Evolutionary conservation across 2,888 invertebrate genomes (phyloP), one percentile per base, ranked within the genome.

Genomic region (Amitus sp.): DNA sequence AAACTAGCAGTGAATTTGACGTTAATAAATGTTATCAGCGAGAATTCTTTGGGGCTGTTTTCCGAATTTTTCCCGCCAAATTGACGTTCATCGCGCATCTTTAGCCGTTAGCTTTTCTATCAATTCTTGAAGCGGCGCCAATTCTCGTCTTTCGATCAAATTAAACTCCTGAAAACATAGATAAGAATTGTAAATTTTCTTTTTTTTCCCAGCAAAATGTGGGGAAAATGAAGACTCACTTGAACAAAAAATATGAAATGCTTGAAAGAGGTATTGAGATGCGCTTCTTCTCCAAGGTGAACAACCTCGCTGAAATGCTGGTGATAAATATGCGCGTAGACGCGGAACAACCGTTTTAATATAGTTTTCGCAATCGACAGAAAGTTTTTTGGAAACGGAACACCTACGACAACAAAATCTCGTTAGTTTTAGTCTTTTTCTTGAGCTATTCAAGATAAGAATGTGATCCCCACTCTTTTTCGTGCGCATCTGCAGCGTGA

Each of bases 241-340:
- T 94, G 94, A 65, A 96, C 95, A 81, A 96, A 96, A 85, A 96
- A 98, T 80, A 99, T 98, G 83, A 99, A 99, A 86, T 99, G 99
- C 82, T 99, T 99, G 86, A 99, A 99, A 72, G 97, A 97, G 62
- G 99, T 99, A 85, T 99, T 99, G 73, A 99, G 89, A 83, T 99
- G 99, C 51, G 98, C 98, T 83, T 98, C 98, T 84, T 99, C 98
- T 50, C 96, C 96, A 57, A 99, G 88, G 83, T 96, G 94, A 54
- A 98, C 96, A 66, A 99, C 97, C 86, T 98, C 95, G 54, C 94
- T 91, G 84, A 99, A 98, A 86, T 99, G 99, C 82, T 98, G 97
- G 85, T 99, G 98, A 85, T 99, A 99, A 80, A 99, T 97, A 85
- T 99, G 99, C 49, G 99, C 99, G 84, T 99, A 99, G 61, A 99